phyloP scores from a whole-genome alignment of 2,113 vertebrate genomes.

The Ploceus nigricollis region DNA sequence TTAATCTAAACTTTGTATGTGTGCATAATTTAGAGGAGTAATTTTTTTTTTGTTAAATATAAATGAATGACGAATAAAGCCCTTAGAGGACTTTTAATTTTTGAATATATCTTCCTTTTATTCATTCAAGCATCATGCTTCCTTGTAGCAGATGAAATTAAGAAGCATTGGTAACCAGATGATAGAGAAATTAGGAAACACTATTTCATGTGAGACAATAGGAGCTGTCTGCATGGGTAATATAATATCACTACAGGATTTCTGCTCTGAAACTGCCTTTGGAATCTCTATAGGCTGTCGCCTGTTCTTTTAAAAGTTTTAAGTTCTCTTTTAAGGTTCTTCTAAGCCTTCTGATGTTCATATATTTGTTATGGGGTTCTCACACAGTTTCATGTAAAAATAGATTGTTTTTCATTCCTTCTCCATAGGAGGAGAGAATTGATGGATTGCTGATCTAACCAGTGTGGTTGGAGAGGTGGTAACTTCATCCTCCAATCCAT shows the following conservation, averaged over 20 bases:
- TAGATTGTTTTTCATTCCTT: too few species aligned
- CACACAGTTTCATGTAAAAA: too few species aligned
- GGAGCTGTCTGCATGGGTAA: neutral
- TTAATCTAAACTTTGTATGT: neutral
- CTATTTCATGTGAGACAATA: neutral
- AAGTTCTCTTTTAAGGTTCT: too few species aligned
- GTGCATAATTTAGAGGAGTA: neutral
- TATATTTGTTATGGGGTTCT: too few species aligned
- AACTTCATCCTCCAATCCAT: too few species aligned
- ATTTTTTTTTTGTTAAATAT: neutral
- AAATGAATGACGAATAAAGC: neutral
- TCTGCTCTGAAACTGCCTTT: neutral
- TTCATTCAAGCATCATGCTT: neutral
- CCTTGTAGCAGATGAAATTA: neutral
- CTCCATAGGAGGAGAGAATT: too few species aligned
- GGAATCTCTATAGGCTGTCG: neutral
- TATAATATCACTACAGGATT: neutral
- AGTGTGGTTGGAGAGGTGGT: too few species aligned
- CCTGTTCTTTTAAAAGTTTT: too few species aligned
- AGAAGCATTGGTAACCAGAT: neutral
- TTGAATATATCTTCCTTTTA: neutral
- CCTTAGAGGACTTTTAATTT: neutral
- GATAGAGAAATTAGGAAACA: neutral
- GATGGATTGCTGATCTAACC: too few species aligned
- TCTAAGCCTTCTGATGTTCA: too few species aligned